phyloP scores from a whole-genome alignment of 2,888 invertebrate species.

The Agriopis marginaria region DNA sequence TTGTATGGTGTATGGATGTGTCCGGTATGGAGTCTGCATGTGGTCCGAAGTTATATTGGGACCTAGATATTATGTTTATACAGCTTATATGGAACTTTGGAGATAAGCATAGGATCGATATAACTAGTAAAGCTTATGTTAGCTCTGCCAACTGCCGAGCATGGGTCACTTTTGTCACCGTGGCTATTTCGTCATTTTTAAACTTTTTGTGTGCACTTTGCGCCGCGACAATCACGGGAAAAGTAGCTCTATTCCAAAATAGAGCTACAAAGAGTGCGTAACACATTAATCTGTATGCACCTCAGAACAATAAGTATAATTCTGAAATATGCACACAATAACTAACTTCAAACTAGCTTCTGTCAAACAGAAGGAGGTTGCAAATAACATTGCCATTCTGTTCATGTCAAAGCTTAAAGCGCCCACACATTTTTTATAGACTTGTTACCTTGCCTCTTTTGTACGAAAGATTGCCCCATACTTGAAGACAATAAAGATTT shows the following conservation, averaged over 20 bases:
- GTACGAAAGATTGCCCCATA: slow-evolving; percentile 25
- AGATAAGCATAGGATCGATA: too few species aligned
- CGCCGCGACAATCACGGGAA: too few species aligned
- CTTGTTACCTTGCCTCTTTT: slow-evolving; percentile 28
- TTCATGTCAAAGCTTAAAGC: slow-evolving; percentile 24
- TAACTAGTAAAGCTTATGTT: too few species aligned
- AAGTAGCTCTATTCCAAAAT: not conserved
- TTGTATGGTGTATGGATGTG: not conserved
- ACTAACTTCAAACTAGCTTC: slow-evolving; percentile 15
- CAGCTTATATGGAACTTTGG: too few species aligned
- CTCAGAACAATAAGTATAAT: too few species aligned
- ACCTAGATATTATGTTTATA: not conserved
- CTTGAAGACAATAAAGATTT: slow-evolving; percentile 30
- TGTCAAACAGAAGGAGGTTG: slow-evolving; percentile 20
- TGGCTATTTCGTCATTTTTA: too few species aligned
- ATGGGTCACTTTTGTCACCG: too few species aligned
- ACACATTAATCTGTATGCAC: not conserved
- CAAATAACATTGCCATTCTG: slow-evolving; percentile 27
- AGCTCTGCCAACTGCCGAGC: too few species aligned
- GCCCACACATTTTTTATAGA: slow-evolving; percentile 28
- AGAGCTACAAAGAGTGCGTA: not conserved
- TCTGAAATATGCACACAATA: slow-evolving; percentile 4
- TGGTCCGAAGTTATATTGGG: slow-evolving; percentile 9
- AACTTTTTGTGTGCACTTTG: too few species aligned
- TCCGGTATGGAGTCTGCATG: slow-evolving; percentile 12